Evolutionary conservation across 2,797 vertebrate genomes (phyloP).

Genomic region (Rhadinocentrus ornatus): DNA sequence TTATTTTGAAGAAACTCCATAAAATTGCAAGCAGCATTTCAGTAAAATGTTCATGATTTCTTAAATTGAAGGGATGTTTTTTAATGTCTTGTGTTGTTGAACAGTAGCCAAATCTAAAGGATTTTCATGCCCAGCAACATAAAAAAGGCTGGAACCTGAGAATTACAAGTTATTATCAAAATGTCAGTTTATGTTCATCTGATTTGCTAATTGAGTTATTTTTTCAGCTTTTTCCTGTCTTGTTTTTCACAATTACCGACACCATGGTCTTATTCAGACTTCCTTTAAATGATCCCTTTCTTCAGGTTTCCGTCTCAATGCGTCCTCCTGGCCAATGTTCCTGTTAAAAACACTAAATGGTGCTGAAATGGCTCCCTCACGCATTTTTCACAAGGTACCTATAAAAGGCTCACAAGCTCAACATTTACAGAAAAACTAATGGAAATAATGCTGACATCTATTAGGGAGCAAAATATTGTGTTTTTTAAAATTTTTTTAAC

Average conservation of each 20-base stretch:
- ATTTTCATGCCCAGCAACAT: background rate
- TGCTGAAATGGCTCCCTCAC: constrained; percentile 97
- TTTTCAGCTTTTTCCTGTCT: background rate
- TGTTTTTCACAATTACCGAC: background rate
- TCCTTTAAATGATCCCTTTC: constrained; percentile 11
- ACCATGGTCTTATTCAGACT: background rate
- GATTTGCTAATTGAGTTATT: background rate
- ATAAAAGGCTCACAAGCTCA: constrained; percentile 46
- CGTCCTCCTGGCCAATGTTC: constrained; percentile 99
- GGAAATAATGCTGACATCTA: no score
- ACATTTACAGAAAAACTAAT: background rate
- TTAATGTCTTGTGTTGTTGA: background rate
- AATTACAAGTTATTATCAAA: background rate
- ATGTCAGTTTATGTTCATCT: background rate
- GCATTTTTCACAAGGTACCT: constrained; percentile 98
- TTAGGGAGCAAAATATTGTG: background rate
- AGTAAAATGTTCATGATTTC: background rate
- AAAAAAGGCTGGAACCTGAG: background rate
- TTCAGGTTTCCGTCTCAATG: constrained; percentile 96
- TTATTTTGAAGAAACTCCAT: background rate
- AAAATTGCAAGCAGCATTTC: background rate
- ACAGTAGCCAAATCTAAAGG: background rate
- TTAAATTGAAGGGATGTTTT: background rate
- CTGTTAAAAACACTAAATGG: constrained; percentile 98
- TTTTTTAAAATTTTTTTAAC: background rate